Evolutionary conservation across 2,888 invertebrate genomes (phyloP), one percentile per base, ranked within the genome.

Genomic region (Helicoverpa assulta): DNA sequence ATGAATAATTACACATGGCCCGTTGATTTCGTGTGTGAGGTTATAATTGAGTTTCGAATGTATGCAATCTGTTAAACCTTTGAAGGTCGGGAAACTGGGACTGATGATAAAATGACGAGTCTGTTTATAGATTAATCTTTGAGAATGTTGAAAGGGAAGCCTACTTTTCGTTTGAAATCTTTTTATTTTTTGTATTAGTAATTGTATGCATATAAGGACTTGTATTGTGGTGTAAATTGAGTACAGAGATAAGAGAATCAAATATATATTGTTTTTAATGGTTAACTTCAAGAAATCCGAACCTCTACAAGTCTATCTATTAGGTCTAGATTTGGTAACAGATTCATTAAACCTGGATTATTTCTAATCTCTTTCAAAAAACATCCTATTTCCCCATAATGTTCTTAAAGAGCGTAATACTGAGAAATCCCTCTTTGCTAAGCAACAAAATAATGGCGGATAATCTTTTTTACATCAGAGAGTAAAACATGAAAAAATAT

Each of bases 1-100:
- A 84, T 85, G 85, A 85, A 85, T 85, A 85, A 85, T 85, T 79
- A 79, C 72, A 54, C 62, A 81, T 68, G 73, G 74, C 40, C 73
- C 76, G 81, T 73, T 74, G 78, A 77, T 72, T 73, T 52, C 58
- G 66, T 66, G 76, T 85, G 81, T 80, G 81, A 67, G 72, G 62
- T 54, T 74, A 83, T 83, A 80, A 83, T 85, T 78, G 83, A 81
- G 74, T 85, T 82, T 78, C 55, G 67, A 69, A 76, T 72, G 76
- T 73, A 71, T 74, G 61, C 70, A 78, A 75, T 75, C 73, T 83
- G 76, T 81, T 77, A 65, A 70, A 53, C 40, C 62, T 50, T 56
- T 47, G 26, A 12, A 59, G 79, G 56, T 53, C 29, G 55, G 40
- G 51, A 57, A 60, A 57, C 68, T 51, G 18, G 16, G 16, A 14